Evolutionary conservation across 2,113 vertebrate species (phyloP).

Genomic region (Setophaga petechia): DNA sequence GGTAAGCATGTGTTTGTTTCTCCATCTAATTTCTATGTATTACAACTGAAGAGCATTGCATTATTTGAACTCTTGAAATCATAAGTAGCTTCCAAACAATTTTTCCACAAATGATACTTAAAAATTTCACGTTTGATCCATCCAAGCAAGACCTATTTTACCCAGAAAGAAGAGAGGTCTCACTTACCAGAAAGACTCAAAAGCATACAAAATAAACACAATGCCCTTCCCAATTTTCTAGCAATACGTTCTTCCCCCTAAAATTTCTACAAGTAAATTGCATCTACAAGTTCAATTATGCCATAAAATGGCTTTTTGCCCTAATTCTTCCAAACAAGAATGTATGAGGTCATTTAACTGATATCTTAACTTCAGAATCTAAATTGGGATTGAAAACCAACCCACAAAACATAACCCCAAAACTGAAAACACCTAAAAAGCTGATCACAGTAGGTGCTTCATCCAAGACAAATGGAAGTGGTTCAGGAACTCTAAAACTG

Average conservation of each 20-base stretch:
- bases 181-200: not conserved
- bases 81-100: not conserved
- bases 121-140: not conserved
- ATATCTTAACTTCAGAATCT: not conserved
- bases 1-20: not conserved
- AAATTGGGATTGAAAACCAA: not conserved
- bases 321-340: not conserved
- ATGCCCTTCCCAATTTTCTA: not conserved
- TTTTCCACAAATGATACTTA: not conserved
- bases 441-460: not conserved
- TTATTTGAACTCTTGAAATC: not conserved
- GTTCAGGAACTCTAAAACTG: not conserved
- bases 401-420: not conserved
- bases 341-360: not conserved
- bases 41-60: not conserved
- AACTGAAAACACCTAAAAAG: not conserved
- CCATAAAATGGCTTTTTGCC: not conserved
- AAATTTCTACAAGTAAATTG: not conserved
- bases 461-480: not conserved
- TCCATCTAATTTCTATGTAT: slow-evolving; percentile 10
- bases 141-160: not conserved
- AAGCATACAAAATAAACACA: not conserved
- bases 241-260: accelerated
- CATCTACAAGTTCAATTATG: not conserved
- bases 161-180: not conserved